These are phyloP conservation scores for Arremon brunneinucha DNA, from an alignment of 2,797 vertebrate species.

Conservation along the genomic window DNA sequence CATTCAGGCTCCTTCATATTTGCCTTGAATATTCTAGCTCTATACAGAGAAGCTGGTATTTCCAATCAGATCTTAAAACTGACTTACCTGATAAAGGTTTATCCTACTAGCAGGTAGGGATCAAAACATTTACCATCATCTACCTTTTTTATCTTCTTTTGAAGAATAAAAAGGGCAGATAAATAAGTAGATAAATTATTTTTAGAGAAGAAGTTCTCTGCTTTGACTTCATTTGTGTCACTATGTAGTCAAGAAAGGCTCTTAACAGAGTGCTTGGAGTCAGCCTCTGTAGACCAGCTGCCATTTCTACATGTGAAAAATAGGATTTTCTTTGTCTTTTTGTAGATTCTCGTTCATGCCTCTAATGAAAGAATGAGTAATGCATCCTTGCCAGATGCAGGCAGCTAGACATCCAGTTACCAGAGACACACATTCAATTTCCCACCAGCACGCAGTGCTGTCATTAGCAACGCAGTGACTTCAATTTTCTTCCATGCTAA, in stretches of 20 bases:
- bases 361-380: background rate
- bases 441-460: background rate
- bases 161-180: background rate
- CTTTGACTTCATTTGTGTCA: background rate
- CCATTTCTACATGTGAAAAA: background rate
- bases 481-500: background rate
- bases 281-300: background rate
- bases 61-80: background rate
- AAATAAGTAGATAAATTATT: background rate
- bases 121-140: background rate
- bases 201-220: background rate
- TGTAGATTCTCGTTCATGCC: background rate
- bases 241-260: background rate
- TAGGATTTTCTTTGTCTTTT: background rate
- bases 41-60: background rate
- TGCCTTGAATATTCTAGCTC: background rate
- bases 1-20: background rate
- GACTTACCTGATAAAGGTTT: background rate
- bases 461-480: background rate
- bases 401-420: background rate
- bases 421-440: background rate
- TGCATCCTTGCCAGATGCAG: background rate
- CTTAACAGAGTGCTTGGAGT: background rate
- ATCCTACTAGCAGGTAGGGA: background rate
- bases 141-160: background rate